Conservation (phyloP, 1,140 invertebrate genomes). For the Nylanderia fulva region DNA sequence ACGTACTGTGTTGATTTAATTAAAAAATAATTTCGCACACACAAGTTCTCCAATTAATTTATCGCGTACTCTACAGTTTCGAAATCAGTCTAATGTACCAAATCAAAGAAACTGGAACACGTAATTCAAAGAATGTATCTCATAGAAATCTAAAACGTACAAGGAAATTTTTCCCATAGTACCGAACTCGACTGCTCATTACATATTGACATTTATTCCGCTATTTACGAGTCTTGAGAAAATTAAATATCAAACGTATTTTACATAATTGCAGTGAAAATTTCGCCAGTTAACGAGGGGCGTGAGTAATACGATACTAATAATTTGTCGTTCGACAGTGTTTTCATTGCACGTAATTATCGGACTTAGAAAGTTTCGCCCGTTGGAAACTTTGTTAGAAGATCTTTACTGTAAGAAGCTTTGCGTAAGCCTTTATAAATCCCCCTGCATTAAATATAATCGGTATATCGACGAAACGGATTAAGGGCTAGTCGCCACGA, state of each 20-base stretch:
- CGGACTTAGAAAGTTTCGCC: constrained; percentile 61
- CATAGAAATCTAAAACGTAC: neutral
- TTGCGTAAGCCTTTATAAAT: constrained; percentile 65
- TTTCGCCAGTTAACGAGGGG: neutral
- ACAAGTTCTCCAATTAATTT: constrained; percentile 26
- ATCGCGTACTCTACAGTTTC: neutral
- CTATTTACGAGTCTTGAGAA: neutral
- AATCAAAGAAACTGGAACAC: constrained; percentile 6
- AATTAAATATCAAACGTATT: constrained; percentile 6
- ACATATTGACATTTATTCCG: neutral
- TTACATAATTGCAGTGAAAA: neutral
- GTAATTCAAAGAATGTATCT: neutral
- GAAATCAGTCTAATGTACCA: neutral
- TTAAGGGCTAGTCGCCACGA: neutral
- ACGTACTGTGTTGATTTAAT: neutral
- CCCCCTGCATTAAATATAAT: constrained; percentile 61
- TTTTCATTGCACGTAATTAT: constrained; percentile 64
- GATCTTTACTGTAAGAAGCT: constrained; percentile 71
- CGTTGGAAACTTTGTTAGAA: constrained; percentile 57
- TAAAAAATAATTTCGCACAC: neutral
- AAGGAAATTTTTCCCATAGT: neutral
- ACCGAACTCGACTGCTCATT: neutral
- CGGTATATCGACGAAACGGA: constrained; percentile 27
- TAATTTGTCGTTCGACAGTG: constrained; percentile 42
- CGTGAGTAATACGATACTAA: neutral